These are phyloP conservation scores for Proterorhinus semilunaris DNA, from an alignment of 2,113 vertebrate species.

Conservation along the genomic window DNA sequence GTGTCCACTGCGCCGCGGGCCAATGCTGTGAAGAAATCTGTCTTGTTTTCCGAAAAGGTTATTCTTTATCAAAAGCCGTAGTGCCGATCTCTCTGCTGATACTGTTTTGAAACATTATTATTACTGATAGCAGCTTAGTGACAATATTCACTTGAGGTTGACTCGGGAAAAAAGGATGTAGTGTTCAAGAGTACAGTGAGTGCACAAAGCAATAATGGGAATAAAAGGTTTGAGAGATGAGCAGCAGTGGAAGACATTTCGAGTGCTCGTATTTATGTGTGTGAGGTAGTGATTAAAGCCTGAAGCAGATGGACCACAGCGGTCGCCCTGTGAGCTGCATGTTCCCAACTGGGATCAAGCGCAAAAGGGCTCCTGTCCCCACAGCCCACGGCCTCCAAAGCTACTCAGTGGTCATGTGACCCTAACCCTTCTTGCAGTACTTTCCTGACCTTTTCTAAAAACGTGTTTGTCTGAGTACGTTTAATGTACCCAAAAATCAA, in stretches of 20 bases:
- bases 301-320: conserved; percentile 79
- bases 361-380: conserved; percentile 52
- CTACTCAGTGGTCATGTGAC: conserved; percentile 5
- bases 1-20: conserved; percentile 55
- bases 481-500: neutral
- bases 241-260: conserved; percentile 32
- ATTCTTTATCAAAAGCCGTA: conserved; percentile 54
- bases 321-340: conserved; percentile 67
- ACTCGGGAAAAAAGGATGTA: conserved; percentile 7
- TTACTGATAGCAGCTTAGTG: conserved; percentile 21
- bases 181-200: conserved; percentile 1
- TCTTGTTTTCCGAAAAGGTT: conserved; percentile 61
- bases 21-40: conserved; percentile 50
- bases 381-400: conserved; percentile 34
- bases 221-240: conserved; percentile 27
- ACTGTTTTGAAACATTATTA: conserved; percentile 34
- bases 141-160: conserved; percentile 19
- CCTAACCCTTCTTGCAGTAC: neutral
- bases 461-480: neutral
- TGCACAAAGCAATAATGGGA: conserved; percentile 33
- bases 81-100: conserved; percentile 39
- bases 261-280: conserved; percentile 23
- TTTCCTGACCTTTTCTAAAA: neutral
- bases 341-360: conserved; percentile 78
- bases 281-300: conserved; percentile 67